Conservation (phyloP, 2,113 vertebrate species). For the Butastur rufipennis region DNA sequence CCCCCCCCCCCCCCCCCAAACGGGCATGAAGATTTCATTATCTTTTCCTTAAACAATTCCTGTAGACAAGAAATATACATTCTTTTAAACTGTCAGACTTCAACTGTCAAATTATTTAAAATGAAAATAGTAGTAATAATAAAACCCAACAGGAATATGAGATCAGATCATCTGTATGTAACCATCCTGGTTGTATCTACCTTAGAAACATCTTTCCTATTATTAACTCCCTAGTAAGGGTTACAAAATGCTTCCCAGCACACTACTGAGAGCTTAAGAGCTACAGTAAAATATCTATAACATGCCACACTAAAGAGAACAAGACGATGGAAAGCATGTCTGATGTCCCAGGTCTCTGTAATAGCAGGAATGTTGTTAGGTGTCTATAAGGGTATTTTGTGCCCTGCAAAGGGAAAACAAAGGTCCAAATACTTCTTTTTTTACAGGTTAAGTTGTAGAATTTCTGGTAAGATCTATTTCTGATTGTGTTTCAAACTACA, state of each 20-base stretch:
- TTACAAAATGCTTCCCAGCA: background rate
- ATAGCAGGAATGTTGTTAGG: background rate
- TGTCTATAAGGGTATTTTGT: background rate
- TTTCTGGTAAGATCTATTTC: background rate
- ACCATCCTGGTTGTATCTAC: background rate
- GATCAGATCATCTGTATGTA: background rate
- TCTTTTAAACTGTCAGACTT: background rate
- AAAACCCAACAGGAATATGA: background rate
- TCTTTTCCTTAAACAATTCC: background rate
- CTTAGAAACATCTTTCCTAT: background rate
- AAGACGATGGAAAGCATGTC: background rate
- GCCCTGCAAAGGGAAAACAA: background rate
- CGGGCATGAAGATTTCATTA: background rate
- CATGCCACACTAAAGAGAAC: background rate
- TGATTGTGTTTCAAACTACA: background rate
- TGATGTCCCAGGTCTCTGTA: background rate
- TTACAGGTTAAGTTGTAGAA: background rate
- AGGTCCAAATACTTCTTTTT: background rate
- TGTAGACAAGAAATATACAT: background rate
- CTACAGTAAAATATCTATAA: background rate
- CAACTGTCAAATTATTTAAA: background rate
- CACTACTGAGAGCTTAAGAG: background rate
- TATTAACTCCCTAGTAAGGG: background rate
- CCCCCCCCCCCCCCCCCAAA: background rate
- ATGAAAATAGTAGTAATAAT: background rate